phyloP scores from a whole-genome alignment of 37 sponge, comb jelly and placozoan species.

The Oopsacas minuta region DNA sequence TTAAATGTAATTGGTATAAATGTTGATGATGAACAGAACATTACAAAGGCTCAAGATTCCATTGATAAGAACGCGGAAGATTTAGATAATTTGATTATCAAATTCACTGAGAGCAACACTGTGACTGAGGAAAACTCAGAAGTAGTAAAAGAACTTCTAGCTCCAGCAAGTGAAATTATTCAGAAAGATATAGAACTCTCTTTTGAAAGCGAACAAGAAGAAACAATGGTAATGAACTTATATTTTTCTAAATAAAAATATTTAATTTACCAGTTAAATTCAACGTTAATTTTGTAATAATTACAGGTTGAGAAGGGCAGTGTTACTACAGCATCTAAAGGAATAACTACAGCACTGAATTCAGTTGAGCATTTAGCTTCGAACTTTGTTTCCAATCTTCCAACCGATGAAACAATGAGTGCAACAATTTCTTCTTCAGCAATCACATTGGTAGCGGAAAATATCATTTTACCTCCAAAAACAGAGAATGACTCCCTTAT shows the following conservation, averaged over 20 bases:
- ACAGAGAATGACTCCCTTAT: neutral
- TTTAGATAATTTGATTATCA: neutral
- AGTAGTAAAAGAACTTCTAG: neutral
- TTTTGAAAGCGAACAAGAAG: no score
- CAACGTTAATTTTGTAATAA: no score
- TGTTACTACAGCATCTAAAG: neutral
- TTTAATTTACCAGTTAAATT: no score
- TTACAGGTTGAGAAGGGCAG: no score
- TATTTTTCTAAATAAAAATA: no score
- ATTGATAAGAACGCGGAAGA: neutral
- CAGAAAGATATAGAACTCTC: neutral
- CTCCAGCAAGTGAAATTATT: neutral
- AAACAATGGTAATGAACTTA: no score
- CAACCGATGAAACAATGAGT: neutral
- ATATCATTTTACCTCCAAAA: neutral
- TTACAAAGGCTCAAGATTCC: neutral
- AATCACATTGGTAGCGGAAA: neutral
- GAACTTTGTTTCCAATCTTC: neutral
- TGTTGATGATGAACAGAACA: neutral
- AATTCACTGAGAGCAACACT: neutral
- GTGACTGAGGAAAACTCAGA: neutral
- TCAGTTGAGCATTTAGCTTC: neutral
- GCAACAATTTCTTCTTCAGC: neutral
- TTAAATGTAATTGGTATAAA: neutral
- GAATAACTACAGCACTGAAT: neutral